A percentile compares a stretch with the other conserved stretches of the same genome.
Conservation (phyloP, 2,888 invertebrate genomes). For the Heteromyza rotundicornis region DNA sequence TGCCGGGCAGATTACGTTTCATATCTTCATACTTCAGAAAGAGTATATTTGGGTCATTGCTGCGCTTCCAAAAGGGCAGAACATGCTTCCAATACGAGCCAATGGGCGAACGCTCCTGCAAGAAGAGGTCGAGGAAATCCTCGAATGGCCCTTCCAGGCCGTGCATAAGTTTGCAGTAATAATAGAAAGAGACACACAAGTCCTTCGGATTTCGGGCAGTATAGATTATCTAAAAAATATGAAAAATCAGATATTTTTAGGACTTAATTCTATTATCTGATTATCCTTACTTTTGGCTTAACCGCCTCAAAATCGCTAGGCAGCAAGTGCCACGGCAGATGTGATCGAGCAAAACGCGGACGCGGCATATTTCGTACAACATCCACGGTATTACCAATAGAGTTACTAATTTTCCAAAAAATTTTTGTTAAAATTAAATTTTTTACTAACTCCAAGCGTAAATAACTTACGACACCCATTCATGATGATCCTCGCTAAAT, state of each 20-base stretch:
- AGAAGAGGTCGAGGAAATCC: conserved; percentile 77
- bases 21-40: conserved; percentile 85
- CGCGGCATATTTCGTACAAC: conserved; percentile 71
- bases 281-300: conserved; percentile 79
- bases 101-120: conserved; percentile 71
- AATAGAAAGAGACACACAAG: conserved; percentile 85
- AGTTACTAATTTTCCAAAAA: conserved; percentile 35
- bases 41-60: conserved; percentile 74
- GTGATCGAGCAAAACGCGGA: conserved; percentile 78
- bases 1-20: conserved; percentile 73
- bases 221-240: conserved; percentile 79
- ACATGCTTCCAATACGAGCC: conserved; percentile 72
- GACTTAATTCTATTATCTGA: neutral
- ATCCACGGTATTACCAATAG: conserved; percentile 75
- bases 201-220: conserved; percentile 90
- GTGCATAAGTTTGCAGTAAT: conserved; percentile 79
- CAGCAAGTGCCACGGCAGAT: conserved; percentile 75
- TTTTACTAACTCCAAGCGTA: conserved; percentile 33
- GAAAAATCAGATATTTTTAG: conserved; percentile 1
- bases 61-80: conserved; percentile 73
- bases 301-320: conserved; percentile 70
- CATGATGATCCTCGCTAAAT: conserved; percentile 68
- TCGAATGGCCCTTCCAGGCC: conserved; percentile 71
- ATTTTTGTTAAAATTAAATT: neutral
- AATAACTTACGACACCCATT: conserved; percentile 67